These are phyloP conservation scores for Noctua janthina DNA, from an alignment of 2,888 invertebrate genomes.

Conservation along the genomic window DNA sequence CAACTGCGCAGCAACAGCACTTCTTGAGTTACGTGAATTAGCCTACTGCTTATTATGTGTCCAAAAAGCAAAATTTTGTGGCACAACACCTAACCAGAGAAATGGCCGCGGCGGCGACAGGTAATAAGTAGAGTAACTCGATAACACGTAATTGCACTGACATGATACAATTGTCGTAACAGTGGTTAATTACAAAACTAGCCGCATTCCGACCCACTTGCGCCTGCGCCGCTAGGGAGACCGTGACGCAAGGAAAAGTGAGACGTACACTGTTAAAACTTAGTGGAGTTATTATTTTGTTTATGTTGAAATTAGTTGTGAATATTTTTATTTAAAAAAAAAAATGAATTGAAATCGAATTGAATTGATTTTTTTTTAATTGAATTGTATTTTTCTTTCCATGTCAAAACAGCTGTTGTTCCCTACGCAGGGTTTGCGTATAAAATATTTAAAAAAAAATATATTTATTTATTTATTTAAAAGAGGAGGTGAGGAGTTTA, in stretches of 20 bases:
- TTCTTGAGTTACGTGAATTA: too few relatives aligned
- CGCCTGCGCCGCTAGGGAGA: conserved; percentile 56
- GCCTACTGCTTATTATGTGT: background rate
- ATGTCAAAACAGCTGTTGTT: too few relatives aligned
- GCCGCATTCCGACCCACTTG: conserved; percentile 76
- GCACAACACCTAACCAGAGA: background rate
- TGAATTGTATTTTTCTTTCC: too few relatives aligned
- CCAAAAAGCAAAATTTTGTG: background rate
- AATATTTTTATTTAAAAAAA: background rate
- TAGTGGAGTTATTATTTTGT: background rate
- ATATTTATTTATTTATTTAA: too few relatives aligned
- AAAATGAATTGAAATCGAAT: too few relatives aligned
- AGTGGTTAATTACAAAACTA: conserved; percentile 76
- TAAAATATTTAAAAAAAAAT: background rate
- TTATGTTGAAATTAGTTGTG: background rate
- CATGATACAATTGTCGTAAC: conserved; percentile 70
- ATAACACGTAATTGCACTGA: conserved; percentile 57
- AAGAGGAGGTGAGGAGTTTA: too few relatives aligned
- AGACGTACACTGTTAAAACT: conserved; percentile 21
- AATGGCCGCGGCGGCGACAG: conserved; percentile 15
- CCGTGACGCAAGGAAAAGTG: conserved; percentile 71
- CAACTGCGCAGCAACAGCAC: too few relatives aligned
- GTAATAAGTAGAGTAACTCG: conserved; percentile 37
- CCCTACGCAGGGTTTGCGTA: too few relatives aligned
- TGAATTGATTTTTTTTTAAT: too few relatives aligned